A percentile compares a stretch with the other conserved stretches of the same genome.
Conservation (phyloP, 1,140 invertebrate species). For the Bombus waltoni region DNA sequence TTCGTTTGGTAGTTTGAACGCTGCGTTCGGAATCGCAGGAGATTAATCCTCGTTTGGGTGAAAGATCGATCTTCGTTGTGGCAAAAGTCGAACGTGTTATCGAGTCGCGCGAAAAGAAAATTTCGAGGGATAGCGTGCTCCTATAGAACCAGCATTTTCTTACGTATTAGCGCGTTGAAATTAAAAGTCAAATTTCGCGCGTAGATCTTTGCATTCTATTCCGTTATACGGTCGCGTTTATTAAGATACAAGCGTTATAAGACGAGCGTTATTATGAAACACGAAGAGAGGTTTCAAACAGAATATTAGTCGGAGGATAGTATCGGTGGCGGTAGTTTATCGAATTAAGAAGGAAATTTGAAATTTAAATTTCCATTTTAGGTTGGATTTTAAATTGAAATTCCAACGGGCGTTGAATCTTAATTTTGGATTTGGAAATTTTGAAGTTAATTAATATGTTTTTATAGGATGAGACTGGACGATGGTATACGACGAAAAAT, state of each 20-base stretch:
- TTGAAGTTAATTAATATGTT: neutral
- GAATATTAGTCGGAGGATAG: too few species aligned
- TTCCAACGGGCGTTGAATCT: neutral
- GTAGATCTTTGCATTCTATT: too few species aligned
- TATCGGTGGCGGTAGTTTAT: neutral
- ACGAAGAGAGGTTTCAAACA: neutral
- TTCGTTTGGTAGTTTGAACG: neutral
- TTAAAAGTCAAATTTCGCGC: too few species aligned
- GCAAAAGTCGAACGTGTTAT: too few species aligned
- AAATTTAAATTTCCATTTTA: neutral
- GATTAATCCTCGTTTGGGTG: neutral
- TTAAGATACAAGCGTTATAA: too few species aligned
- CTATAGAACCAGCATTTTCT: too few species aligned
- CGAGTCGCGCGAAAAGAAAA: too few species aligned
- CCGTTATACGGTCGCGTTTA: too few species aligned
- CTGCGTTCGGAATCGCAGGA: neutral
- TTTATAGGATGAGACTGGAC: neutral
- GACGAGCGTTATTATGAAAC: too few species aligned
- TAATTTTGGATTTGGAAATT: neutral
- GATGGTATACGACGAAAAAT: neutral
- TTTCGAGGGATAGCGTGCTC: too few species aligned
- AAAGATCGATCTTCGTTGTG: too few species aligned
- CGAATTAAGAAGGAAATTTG: neutral
- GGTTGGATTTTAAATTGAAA: neutral
- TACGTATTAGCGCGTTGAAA: too few species aligned